phyloP scores from a whole-genome alignment of 2,888 invertebrate species.

The Ophraella communa region DNA sequence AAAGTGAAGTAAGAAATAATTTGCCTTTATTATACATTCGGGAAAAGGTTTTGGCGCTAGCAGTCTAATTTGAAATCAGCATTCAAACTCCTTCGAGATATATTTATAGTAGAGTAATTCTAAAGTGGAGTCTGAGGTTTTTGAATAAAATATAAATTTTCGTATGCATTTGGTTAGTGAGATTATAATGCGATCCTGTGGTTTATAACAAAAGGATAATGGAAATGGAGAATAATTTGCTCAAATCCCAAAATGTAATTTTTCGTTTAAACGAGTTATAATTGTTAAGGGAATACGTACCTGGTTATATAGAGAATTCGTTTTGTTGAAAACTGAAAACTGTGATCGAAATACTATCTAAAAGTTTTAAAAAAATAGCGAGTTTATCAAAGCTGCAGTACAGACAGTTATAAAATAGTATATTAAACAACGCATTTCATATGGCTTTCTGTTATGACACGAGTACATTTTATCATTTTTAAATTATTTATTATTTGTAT shows the following conservation, averaged over 20 bases:
- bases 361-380: no score
- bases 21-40: constrained; percentile 32
- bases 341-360: no score
- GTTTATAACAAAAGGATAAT: neutral
- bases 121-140: constrained; percentile 53
- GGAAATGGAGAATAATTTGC: neutral
- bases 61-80: constrained; percentile 46
- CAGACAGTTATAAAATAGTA: no score
- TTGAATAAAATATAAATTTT: constrained; percentile 56
- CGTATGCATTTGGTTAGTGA: constrained; percentile 51
- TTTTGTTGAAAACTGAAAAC: no score
- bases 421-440: no score
- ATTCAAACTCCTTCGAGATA: constrained; percentile 47
- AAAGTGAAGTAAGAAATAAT: constrained; percentile 37
- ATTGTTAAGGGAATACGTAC: neutral
- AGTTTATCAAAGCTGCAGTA: no score
- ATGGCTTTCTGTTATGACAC: no score
- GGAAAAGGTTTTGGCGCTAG: constrained; percentile 30
- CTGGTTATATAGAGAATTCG: no score
- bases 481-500: no score
- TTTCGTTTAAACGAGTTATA: neutral
- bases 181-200: constrained; percentile 51
- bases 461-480: no score
- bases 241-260: neutral
- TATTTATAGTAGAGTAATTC: constrained; percentile 49